Conservation (phyloP, 2,888 invertebrate species). For the Bimastos eiseni region DNA sequence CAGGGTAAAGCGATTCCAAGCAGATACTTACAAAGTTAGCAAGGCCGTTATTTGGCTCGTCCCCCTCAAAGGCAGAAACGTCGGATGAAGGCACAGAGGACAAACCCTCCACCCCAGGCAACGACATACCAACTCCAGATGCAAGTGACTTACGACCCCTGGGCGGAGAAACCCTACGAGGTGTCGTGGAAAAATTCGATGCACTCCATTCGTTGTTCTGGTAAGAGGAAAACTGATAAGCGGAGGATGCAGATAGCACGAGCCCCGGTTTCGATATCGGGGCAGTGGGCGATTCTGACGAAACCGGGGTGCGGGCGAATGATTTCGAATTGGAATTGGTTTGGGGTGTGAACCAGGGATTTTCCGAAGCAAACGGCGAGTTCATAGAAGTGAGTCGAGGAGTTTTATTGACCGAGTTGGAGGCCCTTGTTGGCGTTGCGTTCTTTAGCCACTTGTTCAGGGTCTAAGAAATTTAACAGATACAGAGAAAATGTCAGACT, state of each 20-base stretch:
- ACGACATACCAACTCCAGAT: background rate
- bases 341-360: background rate
- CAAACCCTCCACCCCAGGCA: background rate
- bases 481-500: background rate
- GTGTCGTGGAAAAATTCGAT: background rate
- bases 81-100: background rate
- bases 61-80: background rate
- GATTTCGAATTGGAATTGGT: background rate
- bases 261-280: background rate
- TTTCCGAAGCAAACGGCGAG: background rate
- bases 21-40: background rate
- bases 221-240: background rate
- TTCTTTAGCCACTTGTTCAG: background rate
- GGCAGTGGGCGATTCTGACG: background rate
- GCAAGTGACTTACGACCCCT: background rate
- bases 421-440: background rate
- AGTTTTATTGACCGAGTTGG: background rate
- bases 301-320: background rate
- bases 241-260: background rate
- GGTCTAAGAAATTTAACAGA: background rate
- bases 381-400: background rate
- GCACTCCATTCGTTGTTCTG: background rate
- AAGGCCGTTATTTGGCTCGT: background rate
- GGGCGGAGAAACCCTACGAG: background rate
- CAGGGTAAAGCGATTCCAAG: background rate